phyloP scores from a whole-genome alignment of 2,113 vertebrate species.

The Cynopterus brachyotis region DNA sequence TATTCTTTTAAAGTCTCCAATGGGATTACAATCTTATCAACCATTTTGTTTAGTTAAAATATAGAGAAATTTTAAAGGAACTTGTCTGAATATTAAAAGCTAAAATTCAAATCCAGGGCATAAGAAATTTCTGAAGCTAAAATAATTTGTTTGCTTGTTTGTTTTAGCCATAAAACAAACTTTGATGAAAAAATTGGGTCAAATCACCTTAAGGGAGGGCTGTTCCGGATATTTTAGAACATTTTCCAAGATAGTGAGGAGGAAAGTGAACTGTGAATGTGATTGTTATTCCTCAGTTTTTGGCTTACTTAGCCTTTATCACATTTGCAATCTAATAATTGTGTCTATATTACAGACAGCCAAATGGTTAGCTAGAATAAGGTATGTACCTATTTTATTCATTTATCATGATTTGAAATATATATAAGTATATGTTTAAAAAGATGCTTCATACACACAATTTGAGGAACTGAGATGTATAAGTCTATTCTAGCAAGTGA shows the following conservation, averaged over 20 bases:
- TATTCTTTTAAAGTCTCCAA: not conserved
- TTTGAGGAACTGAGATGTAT: not conserved
- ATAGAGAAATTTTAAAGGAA: not conserved
- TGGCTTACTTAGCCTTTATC: not conserved
- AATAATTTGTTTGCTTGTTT: no score
- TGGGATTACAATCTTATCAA: not conserved
- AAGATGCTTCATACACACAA: not conserved
- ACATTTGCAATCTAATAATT: not conserved
- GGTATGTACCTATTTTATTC: not conserved
- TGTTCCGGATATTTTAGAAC: accelerated
- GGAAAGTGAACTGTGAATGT: not conserved
- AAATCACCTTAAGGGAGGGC: not conserved
- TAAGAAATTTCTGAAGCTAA: not conserved
- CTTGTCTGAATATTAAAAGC: not conserved
- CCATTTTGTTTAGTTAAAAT: not conserved
- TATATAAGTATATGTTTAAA: not conserved
- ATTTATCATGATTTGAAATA: not conserved
- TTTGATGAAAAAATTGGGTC: not conserved
- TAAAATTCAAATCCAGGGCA: not conserved
- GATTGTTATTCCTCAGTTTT: not conserved
- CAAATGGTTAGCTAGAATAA: not conserved
- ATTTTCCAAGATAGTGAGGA: not conserved
- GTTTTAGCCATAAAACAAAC: not conserved
- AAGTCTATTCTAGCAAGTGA: not conserved
- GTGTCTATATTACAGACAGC: not conserved